phyloP scores from a whole-genome alignment of 2,113 vertebrate species.

The Orthochromis malagaraziensis region DNA sequence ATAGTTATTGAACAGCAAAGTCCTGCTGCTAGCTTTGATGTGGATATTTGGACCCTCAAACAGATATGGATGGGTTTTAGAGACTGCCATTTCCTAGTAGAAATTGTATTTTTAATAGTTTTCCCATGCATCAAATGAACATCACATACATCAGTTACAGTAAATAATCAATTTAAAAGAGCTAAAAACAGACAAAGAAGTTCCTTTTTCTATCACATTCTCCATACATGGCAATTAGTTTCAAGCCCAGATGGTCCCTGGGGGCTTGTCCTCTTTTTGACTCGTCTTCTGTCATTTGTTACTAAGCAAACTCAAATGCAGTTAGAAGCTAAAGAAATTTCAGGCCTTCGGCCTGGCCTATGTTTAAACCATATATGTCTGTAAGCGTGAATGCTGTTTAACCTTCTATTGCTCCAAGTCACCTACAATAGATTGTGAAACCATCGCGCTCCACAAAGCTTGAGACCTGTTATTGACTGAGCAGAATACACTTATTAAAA shows the following conservation, averaged over 20 bases:
- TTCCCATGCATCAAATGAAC: not conserved
- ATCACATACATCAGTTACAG: not conserved
- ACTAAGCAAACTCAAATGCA: not conserved
- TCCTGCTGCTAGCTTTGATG: not conserved
- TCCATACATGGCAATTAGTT: not conserved
- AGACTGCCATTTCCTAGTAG: rapidly evolving
- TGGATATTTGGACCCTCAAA: not conserved
- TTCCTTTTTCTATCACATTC: not conserved
- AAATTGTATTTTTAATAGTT: not conserved
- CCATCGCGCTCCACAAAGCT: rapidly evolving
- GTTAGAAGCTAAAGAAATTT: not conserved
- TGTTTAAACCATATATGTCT: not conserved
- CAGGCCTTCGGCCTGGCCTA: rapidly evolving
- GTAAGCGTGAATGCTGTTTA: not conserved
- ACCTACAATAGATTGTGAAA: not conserved
- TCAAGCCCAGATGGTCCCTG: not conserved
- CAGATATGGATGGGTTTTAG: not conserved
- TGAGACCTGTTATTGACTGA: not conserved
- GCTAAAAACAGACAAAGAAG: not conserved
- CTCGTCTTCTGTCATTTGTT: rapidly evolving
- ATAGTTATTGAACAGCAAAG: not conserved
- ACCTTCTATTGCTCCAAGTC: not conserved
- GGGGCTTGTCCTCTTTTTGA: not conserved
- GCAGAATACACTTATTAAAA: not conserved
- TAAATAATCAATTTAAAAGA: not conserved